Percentiles rank a stretch among this genome's conserved stretches.
These are phyloP conservation scores for Apostichopus leukothele DNA, from an alignment of 53 echinoderm and acorn worm species.

Conservation along the genomic window DNA sequence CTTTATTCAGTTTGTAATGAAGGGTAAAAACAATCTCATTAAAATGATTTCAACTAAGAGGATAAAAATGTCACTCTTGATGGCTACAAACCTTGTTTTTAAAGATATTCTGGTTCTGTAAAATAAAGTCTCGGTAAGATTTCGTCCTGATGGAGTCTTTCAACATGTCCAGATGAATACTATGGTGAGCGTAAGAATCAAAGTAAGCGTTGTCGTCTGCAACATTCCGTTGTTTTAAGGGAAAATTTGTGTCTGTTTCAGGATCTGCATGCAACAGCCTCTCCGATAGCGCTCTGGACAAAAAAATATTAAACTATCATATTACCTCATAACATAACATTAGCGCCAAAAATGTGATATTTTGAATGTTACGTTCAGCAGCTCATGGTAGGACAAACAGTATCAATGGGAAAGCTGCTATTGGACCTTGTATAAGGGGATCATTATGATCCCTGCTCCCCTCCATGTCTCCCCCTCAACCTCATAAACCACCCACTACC, in stretches of 20 bases:
- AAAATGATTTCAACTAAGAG: not conserved
- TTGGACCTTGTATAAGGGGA: too few relatives aligned
- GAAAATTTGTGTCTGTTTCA: slow-evolving; percentile 14
- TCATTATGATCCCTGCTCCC: too few relatives aligned
- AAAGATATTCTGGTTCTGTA: slow-evolving; percentile 86
- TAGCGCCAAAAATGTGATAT: too few relatives aligned
- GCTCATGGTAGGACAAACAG: too few relatives aligned
- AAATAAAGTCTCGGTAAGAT: slow-evolving; percentile 92
- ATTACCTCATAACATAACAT: too few relatives aligned
- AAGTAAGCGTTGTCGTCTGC: slow-evolving; percentile 92
- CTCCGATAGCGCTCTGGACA: slow-evolving; percentile 72
- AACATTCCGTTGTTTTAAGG: slow-evolving; percentile 38
- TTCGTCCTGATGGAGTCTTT: slow-evolving; percentile 90
- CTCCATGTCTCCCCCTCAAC: too few relatives aligned
- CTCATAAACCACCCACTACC: too few relatives aligned
- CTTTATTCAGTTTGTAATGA: too few relatives aligned
- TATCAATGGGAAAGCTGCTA: too few relatives aligned
- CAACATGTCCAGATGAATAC: slow-evolving; percentile 96
- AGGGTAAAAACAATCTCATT: too few relatives aligned
- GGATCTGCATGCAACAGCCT: slow-evolving; percentile 59
- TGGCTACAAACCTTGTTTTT: slow-evolving; percentile 80
- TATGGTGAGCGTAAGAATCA: slow-evolving; percentile 95
- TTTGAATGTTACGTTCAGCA: too few relatives aligned
- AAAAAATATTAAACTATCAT: too few relatives aligned
- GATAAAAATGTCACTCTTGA: not conserved